Evolutionary conservation across 1,140 invertebrate genomes (phyloP), one percentile per base, ranked within the genome.

Genomic region (Coenobita brevimanus): DNA sequence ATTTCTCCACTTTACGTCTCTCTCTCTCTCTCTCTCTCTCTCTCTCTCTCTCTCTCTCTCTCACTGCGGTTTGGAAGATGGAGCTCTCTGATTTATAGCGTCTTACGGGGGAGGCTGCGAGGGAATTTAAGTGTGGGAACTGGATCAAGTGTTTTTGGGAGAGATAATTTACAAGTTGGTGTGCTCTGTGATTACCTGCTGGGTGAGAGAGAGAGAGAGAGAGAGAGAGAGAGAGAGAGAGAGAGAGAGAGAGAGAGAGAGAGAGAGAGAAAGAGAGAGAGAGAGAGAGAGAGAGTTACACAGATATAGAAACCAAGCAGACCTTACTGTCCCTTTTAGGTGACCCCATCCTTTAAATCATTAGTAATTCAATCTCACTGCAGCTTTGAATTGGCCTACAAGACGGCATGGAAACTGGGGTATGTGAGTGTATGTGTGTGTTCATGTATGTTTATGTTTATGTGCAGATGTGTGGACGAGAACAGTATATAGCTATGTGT

Each of bases 61-160:
- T 6, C 24, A 24, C 41, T 60, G 13, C 8, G 80, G 62, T 3
- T 43, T 21, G 67, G 3, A 21, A 71, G 80, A 82, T 50, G 80
- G 67, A 82, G 21, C 38, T 82, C n/a, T 41, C 67, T 82, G 80
- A 82, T 82, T 82, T 71, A 82, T 82, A 62, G 57, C 64, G 46
- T 64, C 43, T 69, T 82, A 50, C 41, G 67, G 60, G 80, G 46
- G 64, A 13, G 36, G 80, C 36, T 46, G 36, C 24, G 30, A 38
- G 36, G 64, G 69, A 82, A 82, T 82, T 82, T 82, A 82, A 82
- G 80, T 82, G 80, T 82, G 80, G 80, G 80, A 82, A 82, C 80
- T 6, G 64, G 80, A 82, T 82, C 80, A 82, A 82, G 80, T 82
- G 80, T 82, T 82, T 82, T 82, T 50, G 46, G 6, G 62, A n/a